Base-by-base conservation (phyloP, 2,888 invertebrate genomes). In the Candidula unifasciata region DNA sequence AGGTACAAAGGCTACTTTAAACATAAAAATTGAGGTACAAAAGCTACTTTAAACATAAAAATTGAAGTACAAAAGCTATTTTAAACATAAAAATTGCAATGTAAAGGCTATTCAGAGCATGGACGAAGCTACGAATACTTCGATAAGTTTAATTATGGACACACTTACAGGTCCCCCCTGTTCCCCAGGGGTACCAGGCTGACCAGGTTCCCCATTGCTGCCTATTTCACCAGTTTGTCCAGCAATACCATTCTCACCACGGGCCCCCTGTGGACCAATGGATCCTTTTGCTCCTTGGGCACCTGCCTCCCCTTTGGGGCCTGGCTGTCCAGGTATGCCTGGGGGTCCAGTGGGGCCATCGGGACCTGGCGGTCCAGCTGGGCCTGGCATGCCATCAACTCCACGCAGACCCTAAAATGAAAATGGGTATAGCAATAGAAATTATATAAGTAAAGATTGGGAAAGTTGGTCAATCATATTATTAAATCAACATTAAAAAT, bases 281-380 rank as follows among this genome's bases (percentile, higher is more conserved):
- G 89, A 87, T 81, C 92, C 92, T 82, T 91, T 90, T 8, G 91
- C 87, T 10, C 92, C 92, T 3, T 80, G 8, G 18, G 88, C 86
- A 24, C 92, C 92, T 27, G 88, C 88, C 54, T 90, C 91, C 60
- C 92, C 92, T 90, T 92, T 92, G 33, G 87, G 52, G n/a, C 89
- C 89, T 33, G 84, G 83, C 33, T 78, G 76, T 60, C 92, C 92
- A 13, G 91, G 91, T 13, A 88, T 82, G 44, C 92, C 92, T 2
- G 91, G 91, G 21, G 91, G 88, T 44, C 92, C 92, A 35, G 86
- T 66, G 68, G 88, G 82, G 21, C 96, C 96, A 94, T 95, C 95
- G 64, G 95, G 94, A 89, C 97, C 97, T 89, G 96, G 95, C 2
- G 95, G 93, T 64, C 97, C 97, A 69, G 96, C 95, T 88, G 95